Evolutionary conservation across 2,888 invertebrate species (phyloP).

Genomic region (Dastarcus helophoroides): DNA sequence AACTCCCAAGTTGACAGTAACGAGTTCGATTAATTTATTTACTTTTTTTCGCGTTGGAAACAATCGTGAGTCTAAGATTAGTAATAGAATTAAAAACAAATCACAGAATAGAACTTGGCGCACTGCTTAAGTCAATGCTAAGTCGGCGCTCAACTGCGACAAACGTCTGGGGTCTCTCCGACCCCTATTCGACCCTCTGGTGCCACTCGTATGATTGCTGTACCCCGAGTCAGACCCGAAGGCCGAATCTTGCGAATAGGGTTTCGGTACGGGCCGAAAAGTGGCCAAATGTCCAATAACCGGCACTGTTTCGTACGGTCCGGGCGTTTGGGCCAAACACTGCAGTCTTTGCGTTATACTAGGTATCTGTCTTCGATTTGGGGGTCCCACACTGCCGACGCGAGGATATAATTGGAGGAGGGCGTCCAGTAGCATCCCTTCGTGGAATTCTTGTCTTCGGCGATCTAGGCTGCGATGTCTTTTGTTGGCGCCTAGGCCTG

Average conservation of each 20-base stretch:
- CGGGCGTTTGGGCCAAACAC: conserved; percentile 33
- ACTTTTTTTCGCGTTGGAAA: no score
- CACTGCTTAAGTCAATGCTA: conserved; percentile 33
- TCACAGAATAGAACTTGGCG: no score
- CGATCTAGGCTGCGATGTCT: conserved; percentile 41
- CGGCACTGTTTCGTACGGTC: conserved; percentile 58
- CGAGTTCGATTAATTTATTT: no score
- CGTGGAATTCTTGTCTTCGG: conserved; percentile 62
- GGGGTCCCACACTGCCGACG: conserved; percentile 52
- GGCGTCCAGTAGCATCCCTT: conserved; percentile 67
- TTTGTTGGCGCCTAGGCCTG: conserved; percentile 40
- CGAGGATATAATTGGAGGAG: conserved; percentile 59
- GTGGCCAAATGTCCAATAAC: conserved; percentile 52
- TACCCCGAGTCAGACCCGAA: conserved; percentile 79
- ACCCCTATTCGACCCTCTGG: conserved; percentile 33
- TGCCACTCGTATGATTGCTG: conserved; percentile 66
- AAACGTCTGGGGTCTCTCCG: conserved; percentile 33
- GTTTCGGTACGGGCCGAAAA: conserved; percentile 50
- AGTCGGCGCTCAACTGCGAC: conserved; percentile 37
- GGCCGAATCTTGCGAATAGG: conserved; percentile 61
- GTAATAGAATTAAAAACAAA: no score
- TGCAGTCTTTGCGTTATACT: conserved; percentile 36
- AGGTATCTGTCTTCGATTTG: conserved; percentile 32
- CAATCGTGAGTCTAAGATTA: no score
- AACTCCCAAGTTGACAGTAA: no score